A percentile compares a stretch with the other conserved stretches of the same genome.
Evolutionary conservation across 2,113 vertebrate genomes (phyloP).

Genomic region (Kobus ellipsiprymnus): DNA sequence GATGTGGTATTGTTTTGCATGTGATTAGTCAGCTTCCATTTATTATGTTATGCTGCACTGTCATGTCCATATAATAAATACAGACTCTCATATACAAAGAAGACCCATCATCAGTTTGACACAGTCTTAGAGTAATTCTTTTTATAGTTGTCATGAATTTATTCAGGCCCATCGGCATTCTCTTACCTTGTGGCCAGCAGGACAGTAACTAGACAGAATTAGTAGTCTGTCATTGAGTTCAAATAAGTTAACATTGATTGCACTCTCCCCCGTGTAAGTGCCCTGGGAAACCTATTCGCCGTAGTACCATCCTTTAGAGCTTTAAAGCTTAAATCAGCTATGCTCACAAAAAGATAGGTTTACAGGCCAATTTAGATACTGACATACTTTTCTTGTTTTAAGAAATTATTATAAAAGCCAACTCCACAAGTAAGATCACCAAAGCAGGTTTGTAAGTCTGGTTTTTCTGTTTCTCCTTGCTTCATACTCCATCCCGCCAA

Average conservation of each 20-base stretch:
- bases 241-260: slow-evolving; percentile 32
- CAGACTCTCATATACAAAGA: neutral
- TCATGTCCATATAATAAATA: neutral
- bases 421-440: neutral
- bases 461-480: neutral
- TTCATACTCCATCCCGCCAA: neutral
- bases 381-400: slow-evolving; percentile 12
- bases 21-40: neutral
- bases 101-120: neutral
- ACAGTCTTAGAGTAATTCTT: slow-evolving; percentile 2
- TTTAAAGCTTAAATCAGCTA: neutral
- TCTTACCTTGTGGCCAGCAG: slow-evolving; percentile 3
- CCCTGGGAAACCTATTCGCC: neutral
- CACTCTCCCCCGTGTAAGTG: slow-evolving; percentile 1
- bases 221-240: neutral
- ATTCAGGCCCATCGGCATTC: neutral
- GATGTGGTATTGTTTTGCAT: slow-evolving; percentile 25
- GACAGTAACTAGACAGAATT: slow-evolving; percentile 19
- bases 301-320: neutral
- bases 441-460: neutral
- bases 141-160: slow-evolving; percentile 29
- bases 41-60: neutral
- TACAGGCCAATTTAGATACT: slow-evolving; percentile 21
- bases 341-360: slow-evolving; percentile 6
- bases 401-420: slow-evolving; percentile 14